phyloP scores from a whole-genome alignment of 2,113 vertebrate species.

The Electrona antarctica region DNA sequence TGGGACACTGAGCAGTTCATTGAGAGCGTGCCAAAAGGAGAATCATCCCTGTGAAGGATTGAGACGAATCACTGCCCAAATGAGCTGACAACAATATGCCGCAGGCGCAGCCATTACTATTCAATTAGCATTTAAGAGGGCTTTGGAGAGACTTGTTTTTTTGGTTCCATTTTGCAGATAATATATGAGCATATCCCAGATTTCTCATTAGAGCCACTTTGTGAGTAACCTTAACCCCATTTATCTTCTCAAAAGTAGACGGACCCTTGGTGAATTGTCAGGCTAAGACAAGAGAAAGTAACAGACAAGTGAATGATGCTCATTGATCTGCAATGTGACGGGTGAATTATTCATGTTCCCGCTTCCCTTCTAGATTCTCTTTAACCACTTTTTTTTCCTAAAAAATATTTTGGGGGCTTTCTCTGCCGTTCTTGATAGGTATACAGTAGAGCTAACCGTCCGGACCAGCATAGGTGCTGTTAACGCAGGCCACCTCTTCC shows the following conservation, averaged over 20 bases:
- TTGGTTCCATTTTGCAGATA: conserved; percentile 77
- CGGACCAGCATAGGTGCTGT: too few relatives aligned
- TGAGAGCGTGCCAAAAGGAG: conserved; percentile 69
- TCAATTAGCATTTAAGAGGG: conserved; percentile 83
- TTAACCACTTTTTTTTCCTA: neutral
- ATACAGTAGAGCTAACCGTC: too few relatives aligned
- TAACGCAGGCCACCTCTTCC: conserved; percentile 1
- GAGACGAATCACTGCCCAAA: conserved; percentile 81
- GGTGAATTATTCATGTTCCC: conserved; percentile 41
- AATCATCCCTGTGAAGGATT: conserved; percentile 75
- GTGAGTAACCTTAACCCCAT: conserved; percentile 70
- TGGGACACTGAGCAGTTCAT: conserved; percentile 70
- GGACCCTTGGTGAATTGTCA: conserved; percentile 60
- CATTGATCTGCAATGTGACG: conserved; percentile 43
- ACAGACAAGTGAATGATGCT: conserved; percentile 47
- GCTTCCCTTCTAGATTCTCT: neutral
- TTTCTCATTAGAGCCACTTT: conserved; percentile 78
- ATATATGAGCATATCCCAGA: conserved; percentile 76
- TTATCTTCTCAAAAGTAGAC: conserved; percentile 66
- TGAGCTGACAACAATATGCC: conserved; percentile 80
- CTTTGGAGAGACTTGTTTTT: conserved; percentile 75
- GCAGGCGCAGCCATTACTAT: conserved; percentile 76
- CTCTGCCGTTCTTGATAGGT: too few relatives aligned
- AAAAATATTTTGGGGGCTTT: too few relatives aligned
- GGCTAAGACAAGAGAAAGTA: conserved; percentile 47